Percentiles rank a stretch among this genome's conserved stretches.
These are phyloP conservation scores for Eupristina koningsbergeri DNA, from an alignment of 1,140 invertebrate genomes.

Conservation along the genomic window DNA sequence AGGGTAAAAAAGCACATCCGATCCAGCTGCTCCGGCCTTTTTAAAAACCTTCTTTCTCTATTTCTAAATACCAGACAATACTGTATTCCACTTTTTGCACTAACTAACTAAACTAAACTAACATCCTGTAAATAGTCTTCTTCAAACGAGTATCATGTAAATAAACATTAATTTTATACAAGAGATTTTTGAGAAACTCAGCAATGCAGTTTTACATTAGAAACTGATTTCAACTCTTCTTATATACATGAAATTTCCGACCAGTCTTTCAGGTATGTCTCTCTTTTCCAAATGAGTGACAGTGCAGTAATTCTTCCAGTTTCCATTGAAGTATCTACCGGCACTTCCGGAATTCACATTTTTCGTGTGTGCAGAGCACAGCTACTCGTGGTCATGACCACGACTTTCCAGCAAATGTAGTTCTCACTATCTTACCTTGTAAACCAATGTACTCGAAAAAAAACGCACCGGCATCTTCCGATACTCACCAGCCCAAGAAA, in stretches of 20 bases:
- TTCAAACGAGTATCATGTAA: not conserved
- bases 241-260: slow-evolving; percentile 20
- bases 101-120: not conserved
- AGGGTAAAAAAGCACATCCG: no score
- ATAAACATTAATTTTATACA: slow-evolving; percentile 5
- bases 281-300: slow-evolving; percentile 12
- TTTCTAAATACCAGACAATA: no score
- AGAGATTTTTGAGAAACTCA: not conserved
- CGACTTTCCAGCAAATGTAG: slow-evolving; percentile 41
- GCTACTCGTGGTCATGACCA: slow-evolving; percentile 14
- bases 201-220: not conserved
- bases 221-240: slow-evolving; percentile 17
- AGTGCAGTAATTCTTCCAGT: not conserved
- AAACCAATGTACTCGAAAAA: not conserved
- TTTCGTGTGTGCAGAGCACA: not conserved
- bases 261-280: slow-evolving; percentile 8
- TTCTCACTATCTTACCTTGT: not conserved
- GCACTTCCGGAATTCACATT: slow-evolving; percentile 30
- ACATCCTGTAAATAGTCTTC: not conserved
- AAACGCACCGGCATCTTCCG: not conserved
- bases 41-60: not conserved
- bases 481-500: not conserved
- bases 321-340: not conserved
- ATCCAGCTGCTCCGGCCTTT: no score
- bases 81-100: not conserved